Conservation (phyloP, 2,113 vertebrate genomes). For the Apaloderma vittatum region DNA sequence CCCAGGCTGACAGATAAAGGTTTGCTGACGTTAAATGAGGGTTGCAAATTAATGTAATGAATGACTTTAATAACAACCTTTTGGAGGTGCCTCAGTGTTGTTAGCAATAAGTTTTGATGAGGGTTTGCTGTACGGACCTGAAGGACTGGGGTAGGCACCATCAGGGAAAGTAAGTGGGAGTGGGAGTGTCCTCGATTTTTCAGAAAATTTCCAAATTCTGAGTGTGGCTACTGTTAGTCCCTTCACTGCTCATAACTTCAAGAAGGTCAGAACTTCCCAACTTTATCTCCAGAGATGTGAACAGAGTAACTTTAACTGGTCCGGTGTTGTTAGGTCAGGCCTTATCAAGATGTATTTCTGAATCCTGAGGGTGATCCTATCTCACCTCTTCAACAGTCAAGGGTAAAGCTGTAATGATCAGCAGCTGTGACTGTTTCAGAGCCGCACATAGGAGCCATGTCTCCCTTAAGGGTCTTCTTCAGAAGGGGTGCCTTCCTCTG, state of each 20-base stretch:
- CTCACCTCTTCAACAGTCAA: neutral
- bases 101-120: neutral
- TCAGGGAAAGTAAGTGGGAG: neutral
- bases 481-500: neutral
- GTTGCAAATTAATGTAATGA: conserved; percentile 64
- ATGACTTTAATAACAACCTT: conserved; percentile 65
- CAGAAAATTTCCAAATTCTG: neutral
- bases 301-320: accelerated
- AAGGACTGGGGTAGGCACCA: neutral
- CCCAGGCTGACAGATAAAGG: conserved; percentile 65
- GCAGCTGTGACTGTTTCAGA: neutral
- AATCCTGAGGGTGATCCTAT: neutral
- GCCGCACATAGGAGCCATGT: neutral
- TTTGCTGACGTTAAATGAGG: conserved; percentile 62
- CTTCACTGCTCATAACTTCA: neutral
- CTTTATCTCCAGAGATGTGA: neutral
- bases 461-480: neutral
- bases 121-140: neutral
- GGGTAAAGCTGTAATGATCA: neutral
- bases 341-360: neutral
- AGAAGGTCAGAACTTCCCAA: neutral
- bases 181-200: neutral
- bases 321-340: neutral
- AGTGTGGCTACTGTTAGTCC: neutral
- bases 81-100: conserved; percentile 2